Percentiles rank a stretch among this genome's conserved stretches.
These are phyloP conservation scores for Calycopis cecrops DNA, from an alignment of 1,140 invertebrate species.

Conservation along the genomic window DNA sequence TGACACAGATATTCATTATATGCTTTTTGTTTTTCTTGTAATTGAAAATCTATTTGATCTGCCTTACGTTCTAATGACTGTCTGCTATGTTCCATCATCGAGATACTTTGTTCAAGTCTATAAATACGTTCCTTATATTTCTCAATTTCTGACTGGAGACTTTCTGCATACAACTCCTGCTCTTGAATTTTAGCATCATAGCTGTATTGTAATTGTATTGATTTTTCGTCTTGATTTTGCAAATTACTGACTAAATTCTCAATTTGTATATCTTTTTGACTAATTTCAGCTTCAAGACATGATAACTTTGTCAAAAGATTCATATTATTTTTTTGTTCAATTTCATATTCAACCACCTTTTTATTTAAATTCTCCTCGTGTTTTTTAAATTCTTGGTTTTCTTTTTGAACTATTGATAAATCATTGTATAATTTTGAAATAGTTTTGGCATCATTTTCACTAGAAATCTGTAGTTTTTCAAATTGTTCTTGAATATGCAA, in stretches of 20 bases:
- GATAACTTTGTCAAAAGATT: slow-evolving; percentile 62
- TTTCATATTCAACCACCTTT: slow-evolving; percentile 63
- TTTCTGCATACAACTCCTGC: slow-evolving; percentile 83
- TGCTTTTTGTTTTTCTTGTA: slow-evolving; percentile 73
- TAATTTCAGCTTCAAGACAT: slow-evolving; percentile 60
- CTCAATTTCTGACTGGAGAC: slow-evolving; percentile 79
- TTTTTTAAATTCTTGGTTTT: slow-evolving; percentile 47
- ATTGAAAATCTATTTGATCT: slow-evolving; percentile 73
- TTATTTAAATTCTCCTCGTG: slow-evolving; percentile 52
- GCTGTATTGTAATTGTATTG: slow-evolving; percentile 55
- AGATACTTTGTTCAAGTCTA: slow-evolving; percentile 77
- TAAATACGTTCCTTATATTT: slow-evolving; percentile 77
- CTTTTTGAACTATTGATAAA: slow-evolving; percentile 41
- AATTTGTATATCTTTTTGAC: slow-evolving; percentile 56
- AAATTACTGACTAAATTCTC: slow-evolving; percentile 46
- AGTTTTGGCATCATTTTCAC: slow-evolving; percentile 29
- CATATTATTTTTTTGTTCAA: slow-evolving; percentile 58
- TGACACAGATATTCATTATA: slow-evolving; percentile 74
- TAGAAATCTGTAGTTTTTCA: not conserved
- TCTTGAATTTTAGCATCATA: slow-evolving; percentile 82
- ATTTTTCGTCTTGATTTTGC: slow-evolving; percentile 46
- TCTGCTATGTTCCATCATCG: slow-evolving; percentile 74
- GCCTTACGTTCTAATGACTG: slow-evolving; percentile 73
- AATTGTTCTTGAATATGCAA: not conserved
- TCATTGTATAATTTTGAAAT: slow-evolving; percentile 41